These are phyloP conservation scores for Drosophila miranda DNA, from an alignment of 1,140 invertebrate species.

Conservation along the genomic window DNA sequence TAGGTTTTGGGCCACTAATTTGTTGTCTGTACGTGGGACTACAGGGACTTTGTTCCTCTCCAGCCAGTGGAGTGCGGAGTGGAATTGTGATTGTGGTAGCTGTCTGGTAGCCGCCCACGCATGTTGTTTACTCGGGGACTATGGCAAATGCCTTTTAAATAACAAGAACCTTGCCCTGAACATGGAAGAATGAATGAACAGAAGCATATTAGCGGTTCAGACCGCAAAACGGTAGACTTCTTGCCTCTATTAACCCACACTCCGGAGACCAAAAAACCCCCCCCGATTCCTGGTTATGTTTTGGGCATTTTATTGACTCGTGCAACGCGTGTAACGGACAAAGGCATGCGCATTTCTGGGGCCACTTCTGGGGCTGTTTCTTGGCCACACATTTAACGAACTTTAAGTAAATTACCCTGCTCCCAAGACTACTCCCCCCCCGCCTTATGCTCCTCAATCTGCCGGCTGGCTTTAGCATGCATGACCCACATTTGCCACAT, in stretches of 20 bases:
- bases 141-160: conserved; percentile 50
- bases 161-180: conserved; percentile 34
- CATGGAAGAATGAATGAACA: conserved; percentile 20
- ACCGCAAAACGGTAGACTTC: not conserved
- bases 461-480: conserved; percentile 29
- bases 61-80: not conserved
- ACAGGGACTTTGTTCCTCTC: conserved; percentile 16
- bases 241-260: conserved; percentile 3
- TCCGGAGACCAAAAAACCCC: not conserved
- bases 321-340: not conserved
- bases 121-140: conserved; percentile 40
- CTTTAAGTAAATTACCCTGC: conserved; percentile 57
- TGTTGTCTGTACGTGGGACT: conserved; percentile 12
- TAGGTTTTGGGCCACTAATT: conserved; percentile 36
- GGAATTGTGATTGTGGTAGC: no score
- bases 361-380: conserved; percentile 13
- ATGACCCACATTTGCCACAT: conserved; percentile 66
- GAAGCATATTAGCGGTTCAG: conserved; percentile 10
- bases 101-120: conserved; percentile 3
- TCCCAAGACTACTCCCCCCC: conserved; percentile 13
- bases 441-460: not conserved
- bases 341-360: conserved; percentile 37
- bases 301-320: conserved; percentile 57
- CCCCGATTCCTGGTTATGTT: conserved; percentile 16
- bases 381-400: conserved; percentile 47